phyloP scores from a whole-genome alignment of 2,113 vertebrate species.

The Danionella cerebrum region DNA sequence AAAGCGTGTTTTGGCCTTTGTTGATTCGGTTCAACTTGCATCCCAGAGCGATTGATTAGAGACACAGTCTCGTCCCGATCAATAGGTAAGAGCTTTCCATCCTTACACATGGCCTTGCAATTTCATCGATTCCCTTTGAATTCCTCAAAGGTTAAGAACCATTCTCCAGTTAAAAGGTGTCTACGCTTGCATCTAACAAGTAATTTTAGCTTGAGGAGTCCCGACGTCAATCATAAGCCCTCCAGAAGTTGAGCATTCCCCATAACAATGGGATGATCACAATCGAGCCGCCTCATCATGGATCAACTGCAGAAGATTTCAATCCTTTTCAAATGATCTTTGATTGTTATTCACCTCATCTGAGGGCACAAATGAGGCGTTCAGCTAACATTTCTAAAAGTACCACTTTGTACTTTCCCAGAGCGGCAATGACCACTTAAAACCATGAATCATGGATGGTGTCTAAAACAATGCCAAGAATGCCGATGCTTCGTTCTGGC shows the following conservation, averaged over 20 bases:
- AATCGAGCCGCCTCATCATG: background rate
- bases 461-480: too few relatives aligned
- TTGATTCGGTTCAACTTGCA: slow-evolving; percentile 45
- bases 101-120: slow-evolving; percentile 35
- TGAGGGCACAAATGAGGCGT: background rate
- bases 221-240: background rate
- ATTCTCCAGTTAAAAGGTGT: slow-evolving; percentile 26
- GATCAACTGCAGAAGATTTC: background rate
- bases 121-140: slow-evolving; percentile 53
- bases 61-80: slow-evolving; percentile 52
- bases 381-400: slow-evolving; percentile 6
- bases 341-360: background rate
- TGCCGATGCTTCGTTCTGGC: too few relatives aligned
- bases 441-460: too few relatives aligned
- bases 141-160: slow-evolving; percentile 51
- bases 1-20: slow-evolving; percentile 33
- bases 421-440: too few relatives aligned
- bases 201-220: slow-evolving; percentile 28
- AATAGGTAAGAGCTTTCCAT: slow-evolving; percentile 43
- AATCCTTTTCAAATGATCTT: background rate
- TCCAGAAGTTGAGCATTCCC: background rate
- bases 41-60: slow-evolving; percentile 55
- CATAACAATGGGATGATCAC: background rate
- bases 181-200: slow-evolving; percentile 4
- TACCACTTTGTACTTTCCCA: too few relatives aligned